phyloP scores from a whole-genome alignment of 2,888 invertebrate species.

The Ormyrus labotus region DNA sequence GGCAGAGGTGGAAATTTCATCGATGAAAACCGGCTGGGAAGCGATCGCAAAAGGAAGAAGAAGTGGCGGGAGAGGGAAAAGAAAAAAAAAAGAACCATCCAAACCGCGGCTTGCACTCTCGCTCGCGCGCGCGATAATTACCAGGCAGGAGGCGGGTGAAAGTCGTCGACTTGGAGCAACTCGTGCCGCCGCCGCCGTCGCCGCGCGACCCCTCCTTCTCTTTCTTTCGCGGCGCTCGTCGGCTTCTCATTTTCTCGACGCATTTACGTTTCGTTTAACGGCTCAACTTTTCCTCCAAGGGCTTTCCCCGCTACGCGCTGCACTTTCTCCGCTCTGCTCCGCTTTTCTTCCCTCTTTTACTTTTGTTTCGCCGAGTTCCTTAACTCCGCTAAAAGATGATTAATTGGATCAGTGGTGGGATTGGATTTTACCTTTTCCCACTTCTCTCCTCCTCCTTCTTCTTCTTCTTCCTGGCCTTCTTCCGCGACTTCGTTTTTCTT shows the following conservation, averaged over 20 bases:
- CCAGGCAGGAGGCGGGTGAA: constrained; percentile 64
- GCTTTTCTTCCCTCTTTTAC: constrained; percentile 24
- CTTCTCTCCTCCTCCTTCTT: background rate
- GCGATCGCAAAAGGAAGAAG: background rate
- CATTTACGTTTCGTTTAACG: constrained; percentile 63
- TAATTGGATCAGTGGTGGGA: constrained; percentile 55
- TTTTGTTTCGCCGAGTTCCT: constrained; percentile 46
- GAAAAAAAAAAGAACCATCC: constrained; percentile 52
- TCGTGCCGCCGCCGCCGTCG: constrained; percentile 43
- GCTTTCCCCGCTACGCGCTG: constrained; percentile 30
- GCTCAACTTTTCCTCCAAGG: constrained; percentile 61
- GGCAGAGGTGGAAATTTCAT: background rate
- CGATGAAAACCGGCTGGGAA: background rate
- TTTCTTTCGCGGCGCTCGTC: background rate
- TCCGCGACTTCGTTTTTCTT: background rate
- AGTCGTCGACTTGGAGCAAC: constrained; percentile 59
- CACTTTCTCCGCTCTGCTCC: constrained; percentile 44
- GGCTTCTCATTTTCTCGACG: constrained; percentile 58
- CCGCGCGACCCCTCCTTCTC: constrained; percentile 42
- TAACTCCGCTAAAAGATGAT: constrained; percentile 49
- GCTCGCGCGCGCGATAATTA: constrained; percentile 66
- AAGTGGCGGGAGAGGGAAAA: background rate
- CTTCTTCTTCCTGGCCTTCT: background rate
- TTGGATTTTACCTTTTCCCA: constrained; percentile 24
- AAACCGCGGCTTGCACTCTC: constrained; percentile 60